Base-by-base conservation (phyloP, 2,888 invertebrate species). In the Myathropa florea region DNA sequence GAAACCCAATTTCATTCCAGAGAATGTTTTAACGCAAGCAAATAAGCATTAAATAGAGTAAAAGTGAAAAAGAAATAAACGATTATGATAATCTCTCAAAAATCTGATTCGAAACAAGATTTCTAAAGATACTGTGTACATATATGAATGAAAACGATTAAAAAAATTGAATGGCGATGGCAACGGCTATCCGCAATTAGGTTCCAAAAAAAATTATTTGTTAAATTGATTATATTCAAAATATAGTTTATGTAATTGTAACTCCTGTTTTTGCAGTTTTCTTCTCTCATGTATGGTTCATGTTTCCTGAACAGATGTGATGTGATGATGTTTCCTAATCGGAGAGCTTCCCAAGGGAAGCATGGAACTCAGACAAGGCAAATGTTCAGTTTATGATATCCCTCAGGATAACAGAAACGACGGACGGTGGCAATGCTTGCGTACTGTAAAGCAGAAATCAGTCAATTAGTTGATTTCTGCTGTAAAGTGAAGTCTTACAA, bases 1-100 rank as follows among this genome's bases (percentile, higher is more conserved):
- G 70, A 26, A 28, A 60, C 14, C 71, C 12, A 72, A 68, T 30
- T 77, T 68, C 85, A 85, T 85, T 85, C 85, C 85, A 85, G 61
- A 76, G 55, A 80, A 68, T 53, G 18, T 46, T 46, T 7, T 36
- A 53, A 61, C 36, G 23, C 57, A 46, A n/a, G 28, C 76, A 68
- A 67, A 53, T 77, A 80, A 60, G 33, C 71, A 30, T 59, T 57
- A 46, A 23, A 26, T 61, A 46, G 55, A 75, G 33, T 81, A 72
- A 65, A 75, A 39, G 36, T 46, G 9, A 18, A 46, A 46, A 46
- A 7, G 28, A 33, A 24, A 65, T 36, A 12, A 26, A 23, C 57
- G n/a, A 72, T 60, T 46, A 33, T 61, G 12, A 26, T n/a, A 24
- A 55, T 26, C 46, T 71, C 59, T 55, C 23, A 18, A 46, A 39